These are phyloP conservation scores for Eubucco bourcierii DNA, from an alignment of 2,113 vertebrate genomes.

Conservation along the genomic window DNA sequence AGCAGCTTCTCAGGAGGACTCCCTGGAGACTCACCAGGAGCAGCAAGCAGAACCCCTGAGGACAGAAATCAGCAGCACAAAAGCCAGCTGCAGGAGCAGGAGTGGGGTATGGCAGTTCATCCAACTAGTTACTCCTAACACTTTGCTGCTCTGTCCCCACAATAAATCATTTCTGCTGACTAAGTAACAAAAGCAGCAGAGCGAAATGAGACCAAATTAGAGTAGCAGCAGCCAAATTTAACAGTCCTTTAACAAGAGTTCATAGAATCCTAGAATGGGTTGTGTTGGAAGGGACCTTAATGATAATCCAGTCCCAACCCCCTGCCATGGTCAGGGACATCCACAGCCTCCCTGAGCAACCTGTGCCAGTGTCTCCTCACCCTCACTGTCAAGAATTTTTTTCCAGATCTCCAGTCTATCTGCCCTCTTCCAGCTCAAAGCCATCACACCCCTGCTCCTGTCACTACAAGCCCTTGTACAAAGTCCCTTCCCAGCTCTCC, in stretches of 20 bases:
- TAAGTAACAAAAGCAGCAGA: neutral
- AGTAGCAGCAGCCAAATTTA: neutral
- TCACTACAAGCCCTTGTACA: no score
- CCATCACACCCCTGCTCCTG: no score
- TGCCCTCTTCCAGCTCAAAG: no score
- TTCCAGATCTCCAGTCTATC: no score
- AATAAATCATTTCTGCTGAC: neutral
- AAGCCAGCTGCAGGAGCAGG: constrained; percentile 80
- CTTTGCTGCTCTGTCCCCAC: neutral
- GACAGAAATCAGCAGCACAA: constrained; percentile 80
- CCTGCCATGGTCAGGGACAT: no score
- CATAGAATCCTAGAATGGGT: no score
- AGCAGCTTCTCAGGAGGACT: constrained; percentile 83
- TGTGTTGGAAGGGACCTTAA: no score
- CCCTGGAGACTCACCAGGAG: constrained; percentile 81
- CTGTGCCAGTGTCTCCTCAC: no score
- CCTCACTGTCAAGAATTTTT: no score
- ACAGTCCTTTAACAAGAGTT: neutral
- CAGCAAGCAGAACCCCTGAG: constrained; percentile 82
- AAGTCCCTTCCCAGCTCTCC: no score
- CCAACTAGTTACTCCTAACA: neutral
- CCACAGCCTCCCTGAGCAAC: no score
- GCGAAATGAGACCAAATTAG: neutral
- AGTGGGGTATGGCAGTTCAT: constrained; percentile 73
- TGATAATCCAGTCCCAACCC: no score